Conservation (phyloP, 2,888 invertebrate species). For the Torymus aiolomorphi region DNA sequence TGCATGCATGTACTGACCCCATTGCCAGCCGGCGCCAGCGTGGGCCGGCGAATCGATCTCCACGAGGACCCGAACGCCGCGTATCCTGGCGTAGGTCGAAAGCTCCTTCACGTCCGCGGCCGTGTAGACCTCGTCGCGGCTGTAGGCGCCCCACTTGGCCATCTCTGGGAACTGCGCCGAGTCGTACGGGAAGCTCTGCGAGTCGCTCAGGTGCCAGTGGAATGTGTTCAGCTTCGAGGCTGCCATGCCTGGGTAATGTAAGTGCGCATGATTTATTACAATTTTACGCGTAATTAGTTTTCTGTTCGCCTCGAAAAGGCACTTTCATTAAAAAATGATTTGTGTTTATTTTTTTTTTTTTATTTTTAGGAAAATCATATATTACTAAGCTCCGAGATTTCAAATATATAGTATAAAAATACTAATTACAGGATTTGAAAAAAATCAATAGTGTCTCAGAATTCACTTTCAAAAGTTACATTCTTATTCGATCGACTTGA, state of each 20-base stretch:
- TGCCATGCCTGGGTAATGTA: conserved; percentile 80
- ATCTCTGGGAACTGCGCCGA: conserved; percentile 86
- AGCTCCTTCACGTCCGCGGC: conserved; percentile 84
- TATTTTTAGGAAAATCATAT: too few species aligned
- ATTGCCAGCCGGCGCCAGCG: conserved; percentile 91
- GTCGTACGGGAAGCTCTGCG: conserved; percentile 93
- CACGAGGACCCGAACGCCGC: conserved; percentile 90
- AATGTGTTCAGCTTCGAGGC: conserved; percentile 93
- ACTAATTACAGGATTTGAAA: too few species aligned
- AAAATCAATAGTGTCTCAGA: too few species aligned
- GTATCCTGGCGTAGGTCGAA: conserved; percentile 85
- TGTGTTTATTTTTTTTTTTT: too few species aligned
- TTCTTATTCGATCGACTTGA: too few species aligned
- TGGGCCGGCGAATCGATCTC: conserved; percentile 95
- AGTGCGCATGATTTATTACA: not conserved
- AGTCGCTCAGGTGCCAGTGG: conserved; percentile 95
- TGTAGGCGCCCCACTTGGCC: conserved; percentile 90
- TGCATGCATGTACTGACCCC: conserved; percentile 78
- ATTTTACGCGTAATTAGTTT: too few species aligned
- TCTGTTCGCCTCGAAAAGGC: too few species aligned
- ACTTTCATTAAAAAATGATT: too few species aligned
- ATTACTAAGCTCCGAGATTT: too few species aligned
- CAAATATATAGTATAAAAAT: too few species aligned
- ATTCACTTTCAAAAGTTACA: too few species aligned
- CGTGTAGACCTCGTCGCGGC: conserved; percentile 86